Conservation (phyloP, 2,797 vertebrate species). For the Arrhamphus sclerolepis region DNA sequence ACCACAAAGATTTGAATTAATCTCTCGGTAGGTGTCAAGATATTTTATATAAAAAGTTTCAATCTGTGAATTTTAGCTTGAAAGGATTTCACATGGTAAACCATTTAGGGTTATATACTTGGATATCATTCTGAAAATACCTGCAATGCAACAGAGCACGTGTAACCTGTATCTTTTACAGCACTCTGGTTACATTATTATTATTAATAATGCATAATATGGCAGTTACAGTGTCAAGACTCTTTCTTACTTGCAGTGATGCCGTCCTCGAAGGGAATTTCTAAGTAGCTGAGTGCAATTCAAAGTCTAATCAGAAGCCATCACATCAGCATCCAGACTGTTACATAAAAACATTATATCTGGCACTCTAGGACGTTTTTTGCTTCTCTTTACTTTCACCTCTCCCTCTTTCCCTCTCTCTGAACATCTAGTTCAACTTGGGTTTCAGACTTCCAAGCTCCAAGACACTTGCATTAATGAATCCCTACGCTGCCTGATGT, state of each 20-base stretch:
- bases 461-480: slow-evolving; percentile 8
- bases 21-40: too few species aligned
- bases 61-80: too few species aligned
- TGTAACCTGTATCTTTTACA: background rate
- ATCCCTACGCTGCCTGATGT: too few species aligned
- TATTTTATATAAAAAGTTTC: too few species aligned
- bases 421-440: slow-evolving; percentile 17
- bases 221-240: background rate
- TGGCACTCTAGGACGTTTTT: slow-evolving; percentile 34
- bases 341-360: slow-evolving; percentile 66
- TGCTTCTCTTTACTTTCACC: background rate
- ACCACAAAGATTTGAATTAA: too few species aligned
- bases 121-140: too few species aligned
- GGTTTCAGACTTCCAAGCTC: slow-evolving; percentile 12
- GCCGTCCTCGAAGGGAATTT: slow-evolving; percentile 35
- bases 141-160: background rate
- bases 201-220: background rate
- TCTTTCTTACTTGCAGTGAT: slow-evolving; percentile 1
- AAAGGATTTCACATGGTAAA: too few species aligned
- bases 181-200: rapidly evolving
- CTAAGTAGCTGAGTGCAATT: slow-evolving; percentile 51
- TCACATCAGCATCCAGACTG: slow-evolving; percentile 65
- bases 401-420: slow-evolving; percentile 1
- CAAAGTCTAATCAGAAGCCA: slow-evolving; percentile 66
- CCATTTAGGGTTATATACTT: too few species aligned